Conservation (phyloP, 2,113 vertebrate genomes). For the Anthoscopus minutus region DNA sequence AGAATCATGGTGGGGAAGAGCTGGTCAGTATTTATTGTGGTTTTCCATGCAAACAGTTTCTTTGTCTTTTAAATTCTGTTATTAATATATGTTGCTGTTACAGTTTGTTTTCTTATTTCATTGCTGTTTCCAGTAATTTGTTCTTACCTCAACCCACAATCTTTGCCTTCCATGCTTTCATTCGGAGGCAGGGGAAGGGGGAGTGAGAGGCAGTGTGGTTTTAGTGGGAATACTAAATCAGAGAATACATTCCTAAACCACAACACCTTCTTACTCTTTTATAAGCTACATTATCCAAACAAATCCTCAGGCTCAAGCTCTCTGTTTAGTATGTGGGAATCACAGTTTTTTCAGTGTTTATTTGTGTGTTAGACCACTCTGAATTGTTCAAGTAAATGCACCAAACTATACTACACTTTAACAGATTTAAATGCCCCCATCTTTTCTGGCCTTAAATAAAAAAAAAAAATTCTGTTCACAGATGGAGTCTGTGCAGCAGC, state of each 20-base stretch:
- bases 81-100: background rate
- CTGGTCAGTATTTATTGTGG: background rate
- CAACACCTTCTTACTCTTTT: background rate
- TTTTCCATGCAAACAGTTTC: background rate
- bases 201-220: fast-evolving
- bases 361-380: background rate
- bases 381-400: slow-evolving; percentile 14
- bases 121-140: background rate
- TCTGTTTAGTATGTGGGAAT: background rate
- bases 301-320: background rate
- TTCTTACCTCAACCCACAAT: background rate
- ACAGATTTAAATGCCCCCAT: background rate
- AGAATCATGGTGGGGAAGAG: background rate
- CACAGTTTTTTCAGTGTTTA: background rate
- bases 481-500: background rate
- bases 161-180: background rate
- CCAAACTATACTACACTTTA: background rate
- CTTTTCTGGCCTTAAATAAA: background rate
- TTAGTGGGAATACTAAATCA: background rate
- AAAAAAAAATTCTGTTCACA: background rate
- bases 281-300: background rate
- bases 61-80: background rate
- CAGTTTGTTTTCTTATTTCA: background rate
- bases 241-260: background rate
- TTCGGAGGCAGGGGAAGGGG: background rate